These are phyloP conservation scores for Telmatherina bonti DNA, from an alignment of 2,797 vertebrate species.

Conservation along the genomic window DNA sequence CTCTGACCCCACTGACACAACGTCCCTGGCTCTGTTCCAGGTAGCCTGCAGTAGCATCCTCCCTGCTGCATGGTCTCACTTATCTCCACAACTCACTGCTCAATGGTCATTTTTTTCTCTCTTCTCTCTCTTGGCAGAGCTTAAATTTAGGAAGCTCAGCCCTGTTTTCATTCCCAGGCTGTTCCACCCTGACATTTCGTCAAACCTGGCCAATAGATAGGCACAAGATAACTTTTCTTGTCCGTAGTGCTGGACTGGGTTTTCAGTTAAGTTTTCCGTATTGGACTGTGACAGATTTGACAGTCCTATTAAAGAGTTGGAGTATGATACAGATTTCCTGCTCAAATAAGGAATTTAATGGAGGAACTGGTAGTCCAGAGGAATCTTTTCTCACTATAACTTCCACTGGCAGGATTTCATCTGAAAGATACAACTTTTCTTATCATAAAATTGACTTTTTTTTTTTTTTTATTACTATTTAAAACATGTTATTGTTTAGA, in stretches of 20 bases:
- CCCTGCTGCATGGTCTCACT: constrained; percentile 52
- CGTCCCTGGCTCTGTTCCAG: constrained; percentile 67
- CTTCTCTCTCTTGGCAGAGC: constrained; percentile 7
- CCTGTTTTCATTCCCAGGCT: constrained; percentile 5
- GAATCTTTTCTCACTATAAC: background rate
- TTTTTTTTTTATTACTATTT: no score
- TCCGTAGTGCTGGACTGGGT: background rate
- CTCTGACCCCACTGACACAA: constrained; percentile 64
- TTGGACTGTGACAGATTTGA: background rate
- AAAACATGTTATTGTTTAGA: no score
- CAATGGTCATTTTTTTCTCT: constrained; percentile 35
- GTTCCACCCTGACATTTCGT: background rate
- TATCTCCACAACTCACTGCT: constrained; percentile 49
- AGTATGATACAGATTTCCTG: background rate
- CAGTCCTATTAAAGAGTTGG: background rate
- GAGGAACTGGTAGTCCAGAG: background rate
- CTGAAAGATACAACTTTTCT: background rate
- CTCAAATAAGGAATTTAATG: background rate
- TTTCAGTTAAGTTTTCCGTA: background rate
- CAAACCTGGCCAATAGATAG: background rate
- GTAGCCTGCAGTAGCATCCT: constrained; percentile 54
- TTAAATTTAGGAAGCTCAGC: constrained; percentile 32
- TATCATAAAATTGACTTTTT: no score
- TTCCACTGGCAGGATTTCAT: background rate
- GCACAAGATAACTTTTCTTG: background rate